Percentiles rank a stretch among this genome's conserved stretches.
These are phyloP conservation scores for Telmatherina bonti DNA, from an alignment of 2,797 vertebrate genomes.

Conservation along the genomic window DNA sequence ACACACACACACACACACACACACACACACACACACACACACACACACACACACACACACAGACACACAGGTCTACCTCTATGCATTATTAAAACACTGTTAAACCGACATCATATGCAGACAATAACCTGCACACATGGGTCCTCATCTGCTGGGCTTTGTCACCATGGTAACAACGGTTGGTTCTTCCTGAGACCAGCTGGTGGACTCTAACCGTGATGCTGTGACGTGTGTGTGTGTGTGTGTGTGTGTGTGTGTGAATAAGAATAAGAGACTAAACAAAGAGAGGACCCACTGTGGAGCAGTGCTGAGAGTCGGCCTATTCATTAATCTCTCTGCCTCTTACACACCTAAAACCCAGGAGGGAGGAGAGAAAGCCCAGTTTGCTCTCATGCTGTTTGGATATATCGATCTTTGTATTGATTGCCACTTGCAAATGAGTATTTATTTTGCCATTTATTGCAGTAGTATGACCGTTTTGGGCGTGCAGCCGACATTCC, in stretches of 20 bases:
- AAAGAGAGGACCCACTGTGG: slow-evolving; percentile 24
- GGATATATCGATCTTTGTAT: slow-evolving; percentile 55
- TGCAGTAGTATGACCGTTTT: not conserved
- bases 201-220: slow-evolving; percentile 56
- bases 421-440: slow-evolving; percentile 53
- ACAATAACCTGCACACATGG: slow-evolving; percentile 58
- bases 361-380: not conserved
- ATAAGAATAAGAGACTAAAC: slow-evolving; percentile 14
- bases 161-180: slow-evolving; percentile 66
- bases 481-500: slow-evolving; percentile 16
- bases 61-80: slow-evolving; percentile 13
- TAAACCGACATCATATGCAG: slow-evolving; percentile 50
- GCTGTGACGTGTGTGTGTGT: slow-evolving; percentile 19
- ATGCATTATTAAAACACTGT: slow-evolving; percentile 76
- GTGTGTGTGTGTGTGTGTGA: slow-evolving; percentile 19
- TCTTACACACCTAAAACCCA: slow-evolving; percentile 11
- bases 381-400: not conserved
- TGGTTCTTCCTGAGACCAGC: slow-evolving; percentile 44
- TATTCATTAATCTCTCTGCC: slow-evolving; percentile 10
- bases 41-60: slow-evolving; percentile 27
- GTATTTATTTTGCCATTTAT: slow-evolving; percentile 35
- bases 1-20: too few relatives aligned
- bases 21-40: slow-evolving; percentile 23
- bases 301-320: not conserved
- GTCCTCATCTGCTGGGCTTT: slow-evolving; percentile 56